These are phyloP conservation scores for Anas platyrhynchos DNA, from an alignment of 2,113 vertebrate species.

Conservation along the genomic window DNA sequence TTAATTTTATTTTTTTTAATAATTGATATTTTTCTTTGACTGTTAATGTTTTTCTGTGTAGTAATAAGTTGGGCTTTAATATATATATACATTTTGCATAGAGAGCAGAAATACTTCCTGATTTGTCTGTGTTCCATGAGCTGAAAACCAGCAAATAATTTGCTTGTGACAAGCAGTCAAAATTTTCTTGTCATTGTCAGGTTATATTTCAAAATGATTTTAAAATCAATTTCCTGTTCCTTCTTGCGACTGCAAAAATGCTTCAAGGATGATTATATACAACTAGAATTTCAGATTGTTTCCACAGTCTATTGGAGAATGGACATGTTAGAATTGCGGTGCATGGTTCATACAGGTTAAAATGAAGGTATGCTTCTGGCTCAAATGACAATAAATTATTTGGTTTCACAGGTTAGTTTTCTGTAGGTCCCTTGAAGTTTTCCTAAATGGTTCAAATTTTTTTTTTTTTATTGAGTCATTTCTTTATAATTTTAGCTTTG, in stretches of 20 bases:
- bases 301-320: neutral
- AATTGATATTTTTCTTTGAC: neutral
- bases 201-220: constrained; percentile 11
- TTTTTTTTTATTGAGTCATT: neutral
- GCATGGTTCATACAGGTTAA: neutral
- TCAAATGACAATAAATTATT: neutral
- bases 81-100: neutral
- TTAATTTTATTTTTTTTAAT: neutral
- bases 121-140: neutral
- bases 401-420: neutral
- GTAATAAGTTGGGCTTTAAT: neutral
- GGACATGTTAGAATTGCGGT: neutral
- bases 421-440: neutral
- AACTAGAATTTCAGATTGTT: neutral
- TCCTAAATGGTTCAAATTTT: neutral
- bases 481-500: constrained; percentile 2
- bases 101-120: neutral
- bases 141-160: neutral
- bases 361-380: neutral
- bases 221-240: neutral
- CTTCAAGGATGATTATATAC: neutral
- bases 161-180: neutral
- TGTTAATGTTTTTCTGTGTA: neutral
- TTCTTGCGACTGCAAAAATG: neutral
- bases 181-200: neutral